Percentiles rank a stretch among this genome's conserved stretches.
phyloP scores from a whole-genome alignment of 2,797 vertebrate genomes.

The Sebastes alutus region DNA sequence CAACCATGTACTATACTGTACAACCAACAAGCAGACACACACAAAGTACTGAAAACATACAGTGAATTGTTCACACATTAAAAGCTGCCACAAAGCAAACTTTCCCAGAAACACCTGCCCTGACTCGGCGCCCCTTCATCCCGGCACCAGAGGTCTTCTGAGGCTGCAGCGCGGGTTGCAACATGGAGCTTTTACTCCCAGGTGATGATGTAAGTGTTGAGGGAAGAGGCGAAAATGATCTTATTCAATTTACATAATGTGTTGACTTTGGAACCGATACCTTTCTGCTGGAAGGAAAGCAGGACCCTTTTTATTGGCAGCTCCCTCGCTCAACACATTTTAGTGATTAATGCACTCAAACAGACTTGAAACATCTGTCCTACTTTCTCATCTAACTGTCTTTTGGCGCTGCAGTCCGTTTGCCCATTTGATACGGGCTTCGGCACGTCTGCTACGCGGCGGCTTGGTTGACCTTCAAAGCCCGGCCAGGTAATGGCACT shows the following conservation, averaged over 20 bases:
- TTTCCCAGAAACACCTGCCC: conserved; percentile 58
- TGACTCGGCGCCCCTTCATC: conserved; percentile 2
- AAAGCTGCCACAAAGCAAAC: conserved; percentile 1
- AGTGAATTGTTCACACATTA: neutral
- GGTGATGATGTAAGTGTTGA: conserved; percentile 75
- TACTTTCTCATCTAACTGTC: conserved; percentile 59
- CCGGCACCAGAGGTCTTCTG: conserved; percentile 29
- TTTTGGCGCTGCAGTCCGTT: conserved; percentile 22
- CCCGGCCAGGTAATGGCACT: conserved; percentile 43
- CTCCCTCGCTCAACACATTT: conserved; percentile 67
- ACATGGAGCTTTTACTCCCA: conserved; percentile 57
- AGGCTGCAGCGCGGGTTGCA: conserved; percentile 38
- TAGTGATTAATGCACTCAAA: conserved; percentile 73
- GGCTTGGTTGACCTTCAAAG: conserved; percentile 36
- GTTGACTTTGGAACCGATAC: conserved; percentile 78
- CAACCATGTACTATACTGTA: neutral
- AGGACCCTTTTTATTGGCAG: conserved; percentile 64
- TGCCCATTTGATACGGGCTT: conserved; percentile 2
- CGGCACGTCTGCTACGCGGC: neutral
- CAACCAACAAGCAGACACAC: neutral
- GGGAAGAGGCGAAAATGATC: conserved; percentile 71
- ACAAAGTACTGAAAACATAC: neutral
- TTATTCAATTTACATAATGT: conserved; percentile 80
- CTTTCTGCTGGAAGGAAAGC: conserved; percentile 61
- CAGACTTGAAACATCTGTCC: conserved; percentile 75